These are phyloP conservation scores for Piaya cayana DNA, from an alignment of 2,113 vertebrate genomes.

Conservation along the genomic window DNA sequence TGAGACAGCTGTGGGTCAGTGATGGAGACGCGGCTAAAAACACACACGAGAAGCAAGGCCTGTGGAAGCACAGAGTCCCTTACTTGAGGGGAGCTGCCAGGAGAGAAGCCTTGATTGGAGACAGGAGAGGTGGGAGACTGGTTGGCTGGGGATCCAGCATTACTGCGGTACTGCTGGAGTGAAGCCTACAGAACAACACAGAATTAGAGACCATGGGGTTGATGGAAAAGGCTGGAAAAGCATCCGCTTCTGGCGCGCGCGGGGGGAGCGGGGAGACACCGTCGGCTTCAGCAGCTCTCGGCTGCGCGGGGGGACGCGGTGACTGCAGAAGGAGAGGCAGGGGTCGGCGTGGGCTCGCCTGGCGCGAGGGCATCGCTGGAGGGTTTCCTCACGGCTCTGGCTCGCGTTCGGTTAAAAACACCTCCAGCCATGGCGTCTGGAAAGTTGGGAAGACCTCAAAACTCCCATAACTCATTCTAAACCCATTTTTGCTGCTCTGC, in stretches of 20 bases:
- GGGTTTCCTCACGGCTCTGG: background rate
- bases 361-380: background rate
- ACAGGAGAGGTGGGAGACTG: slow-evolving; percentile 99
- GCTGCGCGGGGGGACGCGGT: background rate
- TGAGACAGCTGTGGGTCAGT: slow-evolving; percentile 30
- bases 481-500: background rate
- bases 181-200: slow-evolving; percentile 86
- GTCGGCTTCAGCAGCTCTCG: background rate
- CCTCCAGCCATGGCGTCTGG: too few species aligned
- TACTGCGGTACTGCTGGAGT: slow-evolving; percentile 98
- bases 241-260: background rate
- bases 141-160: slow-evolving; percentile 96
- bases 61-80: slow-evolving; percentile 80
- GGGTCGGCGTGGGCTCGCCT: fast-evolving
- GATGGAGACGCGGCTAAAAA: slow-evolving; percentile 29
- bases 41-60: slow-evolving; percentile 61
- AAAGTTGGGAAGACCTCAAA: background rate
- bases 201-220: slow-evolving; percentile 71
- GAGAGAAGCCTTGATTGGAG: slow-evolving; percentile 99
- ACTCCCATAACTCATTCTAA: background rate
- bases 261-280: background rate
- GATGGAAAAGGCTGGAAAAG: background rate
- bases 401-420: background rate
- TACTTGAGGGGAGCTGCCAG: slow-evolving; percentile 98
- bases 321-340: background rate